These are phyloP conservation scores for Poecilia wingei DNA, from an alignment of 2,797 vertebrate genomes.

Conservation along the genomic window DNA sequence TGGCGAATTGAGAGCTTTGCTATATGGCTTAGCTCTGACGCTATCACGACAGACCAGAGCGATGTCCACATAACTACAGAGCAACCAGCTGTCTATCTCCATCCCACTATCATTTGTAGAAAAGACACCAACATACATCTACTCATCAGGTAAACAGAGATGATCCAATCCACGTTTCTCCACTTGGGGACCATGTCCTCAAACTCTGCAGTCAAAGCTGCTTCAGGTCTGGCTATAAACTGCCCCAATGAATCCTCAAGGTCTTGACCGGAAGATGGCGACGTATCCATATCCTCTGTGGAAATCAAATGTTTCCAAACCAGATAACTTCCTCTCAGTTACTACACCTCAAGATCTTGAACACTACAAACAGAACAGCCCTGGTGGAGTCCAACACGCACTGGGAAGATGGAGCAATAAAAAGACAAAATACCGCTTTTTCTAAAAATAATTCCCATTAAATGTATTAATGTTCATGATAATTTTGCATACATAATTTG, in stretches of 20 bases:
- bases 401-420: background rate
- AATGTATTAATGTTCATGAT: background rate
- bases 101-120: background rate
- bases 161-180: background rate
- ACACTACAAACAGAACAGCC: background rate
- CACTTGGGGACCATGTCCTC: background rate
- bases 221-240: background rate
- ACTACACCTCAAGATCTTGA: background rate
- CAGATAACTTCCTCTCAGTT: background rate
- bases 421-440: background rate
- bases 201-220: background rate
- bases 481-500: background rate
- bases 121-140: background rate
- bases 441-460: background rate
- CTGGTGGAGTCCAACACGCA: background rate
- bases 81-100: background rate
- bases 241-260: background rate
- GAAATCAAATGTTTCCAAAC: background rate
- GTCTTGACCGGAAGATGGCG: background rate
- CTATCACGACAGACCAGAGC: background rate
- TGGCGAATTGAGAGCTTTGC: background rate
- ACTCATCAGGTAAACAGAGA: background rate
- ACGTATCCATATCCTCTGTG: background rate
- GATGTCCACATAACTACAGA: background rate
- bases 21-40: background rate